These are phyloP conservation scores for Cyanoderma ruficeps DNA, from an alignment of 2,113 vertebrate species.

Conservation along the genomic window DNA sequence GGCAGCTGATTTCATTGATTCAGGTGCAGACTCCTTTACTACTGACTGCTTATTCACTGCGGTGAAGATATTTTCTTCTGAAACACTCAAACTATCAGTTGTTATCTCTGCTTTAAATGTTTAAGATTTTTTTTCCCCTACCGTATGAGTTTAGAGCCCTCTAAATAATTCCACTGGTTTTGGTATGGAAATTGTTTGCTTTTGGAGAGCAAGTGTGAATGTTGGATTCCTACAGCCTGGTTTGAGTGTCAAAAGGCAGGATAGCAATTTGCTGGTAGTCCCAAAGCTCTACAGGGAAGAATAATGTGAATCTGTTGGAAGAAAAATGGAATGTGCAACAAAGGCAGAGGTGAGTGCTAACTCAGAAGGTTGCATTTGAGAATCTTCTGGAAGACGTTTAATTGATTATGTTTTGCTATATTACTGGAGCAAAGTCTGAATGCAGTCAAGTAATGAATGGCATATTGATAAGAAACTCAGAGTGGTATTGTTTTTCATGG, in stretches of 20 bases:
- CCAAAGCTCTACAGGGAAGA: background rate
- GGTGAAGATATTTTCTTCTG: background rate
- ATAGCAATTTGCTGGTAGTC: background rate
- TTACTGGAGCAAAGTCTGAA: slow-evolving; percentile 55
- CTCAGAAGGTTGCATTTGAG: slow-evolving; percentile 4
- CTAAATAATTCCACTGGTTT: slow-evolving; percentile 14
- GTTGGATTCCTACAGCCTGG: background rate
- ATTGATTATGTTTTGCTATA: slow-evolving; percentile 60
- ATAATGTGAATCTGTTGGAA: background rate
- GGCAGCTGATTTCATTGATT: background rate
- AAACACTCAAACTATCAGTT: background rate
- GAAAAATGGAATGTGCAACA: background rate
- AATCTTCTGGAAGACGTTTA: slow-evolving; percentile 38
- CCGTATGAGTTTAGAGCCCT: background rate
- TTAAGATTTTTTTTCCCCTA: background rate
- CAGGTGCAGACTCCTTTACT: background rate
- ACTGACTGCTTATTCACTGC: background rate
- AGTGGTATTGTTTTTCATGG: slow-evolving; percentile 62
- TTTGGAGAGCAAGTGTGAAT: background rate
- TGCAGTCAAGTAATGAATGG: slow-evolving; percentile 57
- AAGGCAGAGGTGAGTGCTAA: slow-evolving; percentile 10
- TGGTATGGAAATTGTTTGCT: slow-evolving; percentile 23
- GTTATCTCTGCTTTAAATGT: slow-evolving; percentile 1
- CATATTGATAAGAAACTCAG: slow-evolving; percentile 62
- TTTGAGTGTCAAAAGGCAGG: background rate